Conservation (phyloP, 2,113 vertebrate genomes). For the Ptyas mucosa region DNA sequence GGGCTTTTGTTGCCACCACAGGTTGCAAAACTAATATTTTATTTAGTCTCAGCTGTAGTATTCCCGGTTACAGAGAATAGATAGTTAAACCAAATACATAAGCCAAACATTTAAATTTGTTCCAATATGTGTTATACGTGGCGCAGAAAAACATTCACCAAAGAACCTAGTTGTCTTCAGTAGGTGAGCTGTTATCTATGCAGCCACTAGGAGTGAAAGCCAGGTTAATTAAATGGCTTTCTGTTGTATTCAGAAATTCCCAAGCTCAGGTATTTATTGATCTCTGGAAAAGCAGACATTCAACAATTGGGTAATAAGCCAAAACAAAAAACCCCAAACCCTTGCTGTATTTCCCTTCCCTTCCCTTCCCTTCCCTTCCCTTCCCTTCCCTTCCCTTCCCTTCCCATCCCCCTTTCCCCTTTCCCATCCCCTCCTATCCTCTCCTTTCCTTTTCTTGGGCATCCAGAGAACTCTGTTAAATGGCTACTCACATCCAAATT, state of each 20-base stretch:
- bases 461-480: background rate
- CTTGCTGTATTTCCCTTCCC: background rate
- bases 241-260: background rate
- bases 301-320: background rate
- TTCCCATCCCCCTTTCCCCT: too few species aligned
- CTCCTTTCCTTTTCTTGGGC: background rate
- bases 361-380: too few species aligned
- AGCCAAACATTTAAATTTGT: background rate
- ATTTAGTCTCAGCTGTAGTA: background rate
- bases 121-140: background rate
- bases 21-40: background rate
- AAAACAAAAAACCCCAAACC: too few species aligned
- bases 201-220: background rate
- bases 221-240: background rate
- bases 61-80: background rate
- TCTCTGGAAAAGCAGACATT: background rate
- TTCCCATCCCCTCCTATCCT: too few species aligned
- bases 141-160: background rate
- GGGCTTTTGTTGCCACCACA: rapidly evolving
- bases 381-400: too few species aligned
- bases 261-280: background rate
- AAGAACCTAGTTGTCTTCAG: background rate
- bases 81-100: background rate
- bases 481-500: background rate
- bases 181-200: background rate